These are phyloP conservation scores for Sebastes itinus DNA, from an alignment of 2,797 vertebrate species.

Conservation along the genomic window DNA sequence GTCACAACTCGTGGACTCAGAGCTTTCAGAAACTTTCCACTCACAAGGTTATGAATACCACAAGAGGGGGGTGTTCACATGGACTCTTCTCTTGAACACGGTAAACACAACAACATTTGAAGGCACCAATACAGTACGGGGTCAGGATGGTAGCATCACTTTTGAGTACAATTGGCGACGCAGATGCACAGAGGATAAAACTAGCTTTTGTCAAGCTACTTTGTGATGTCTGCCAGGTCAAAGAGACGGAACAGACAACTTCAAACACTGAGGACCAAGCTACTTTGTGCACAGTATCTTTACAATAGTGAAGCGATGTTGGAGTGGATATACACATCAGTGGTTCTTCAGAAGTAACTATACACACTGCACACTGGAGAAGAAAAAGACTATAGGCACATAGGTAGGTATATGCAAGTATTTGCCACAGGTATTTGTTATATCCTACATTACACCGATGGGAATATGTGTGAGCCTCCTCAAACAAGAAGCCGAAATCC, in stretches of 20 bases:
- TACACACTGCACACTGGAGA: neutral
- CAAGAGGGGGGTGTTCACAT: too few relatives aligned
- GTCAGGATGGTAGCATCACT: neutral
- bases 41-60: too few relatives aligned
- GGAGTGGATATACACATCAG: neutral
- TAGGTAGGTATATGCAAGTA: neutral
- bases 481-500: conserved; percentile 38
- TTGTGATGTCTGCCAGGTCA: neutral
- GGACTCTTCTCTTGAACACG: too few relatives aligned
- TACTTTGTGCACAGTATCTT: neutral
- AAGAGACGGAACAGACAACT: neutral
- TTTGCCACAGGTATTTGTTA: conserved; percentile 30
- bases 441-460: conserved; percentile 20
- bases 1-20: too few relatives aligned
- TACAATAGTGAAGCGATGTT: neutral
- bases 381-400: neutral
- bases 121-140: neutral
- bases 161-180: neutral
- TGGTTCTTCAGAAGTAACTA: neutral
- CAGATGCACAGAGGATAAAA: neutral
- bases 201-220: neutral
- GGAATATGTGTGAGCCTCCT: conserved; percentile 44
- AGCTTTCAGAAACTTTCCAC: too few relatives aligned
- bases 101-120: too few relatives aligned
- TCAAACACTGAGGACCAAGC: neutral